Evolutionary conservation across 2,113 vertebrate genomes (phyloP).

Genomic region (Taxidea taxus): DNA sequence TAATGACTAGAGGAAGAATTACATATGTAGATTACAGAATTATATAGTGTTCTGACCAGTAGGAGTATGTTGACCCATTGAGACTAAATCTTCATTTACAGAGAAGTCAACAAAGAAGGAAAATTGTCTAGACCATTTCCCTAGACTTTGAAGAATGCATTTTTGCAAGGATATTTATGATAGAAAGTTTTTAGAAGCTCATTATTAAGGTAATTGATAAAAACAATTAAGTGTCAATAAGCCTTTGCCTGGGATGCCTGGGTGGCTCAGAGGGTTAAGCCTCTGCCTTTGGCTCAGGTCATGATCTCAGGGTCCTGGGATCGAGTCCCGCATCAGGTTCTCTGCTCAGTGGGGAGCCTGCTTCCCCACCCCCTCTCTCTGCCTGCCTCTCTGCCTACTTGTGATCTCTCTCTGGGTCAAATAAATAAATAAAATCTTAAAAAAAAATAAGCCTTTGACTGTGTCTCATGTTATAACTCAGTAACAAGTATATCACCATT

Average conservation of each 20-base stretch:
- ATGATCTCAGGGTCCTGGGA: no score
- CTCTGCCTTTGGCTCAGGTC: no score
- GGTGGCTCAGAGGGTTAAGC: no score
- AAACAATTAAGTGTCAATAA: not conserved
- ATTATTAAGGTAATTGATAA: not conserved
- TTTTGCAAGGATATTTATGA: not conserved
- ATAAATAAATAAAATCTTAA: no score
- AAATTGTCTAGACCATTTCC: not conserved
- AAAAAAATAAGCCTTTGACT: not conserved
- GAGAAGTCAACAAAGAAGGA: not conserved
- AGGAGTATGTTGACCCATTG: not conserved
- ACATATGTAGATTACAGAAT: not conserved
- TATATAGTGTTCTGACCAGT: not conserved
- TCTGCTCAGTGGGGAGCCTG: no score
- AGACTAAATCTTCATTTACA: not conserved
- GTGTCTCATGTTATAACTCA: not conserved
- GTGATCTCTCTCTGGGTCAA: no score
- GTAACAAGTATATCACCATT: not conserved
- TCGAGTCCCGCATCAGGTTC: no score
- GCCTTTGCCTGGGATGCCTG: no score
- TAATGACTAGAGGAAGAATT: not conserved
- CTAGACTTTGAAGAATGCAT: not conserved
- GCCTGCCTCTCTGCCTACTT: no score
- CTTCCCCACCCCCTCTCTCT: no score
- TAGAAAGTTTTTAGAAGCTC: not conserved